Evolutionary conservation across 1,140 invertebrate genomes (phyloP).

Genomic region (Cotesia chilonis): DNA sequence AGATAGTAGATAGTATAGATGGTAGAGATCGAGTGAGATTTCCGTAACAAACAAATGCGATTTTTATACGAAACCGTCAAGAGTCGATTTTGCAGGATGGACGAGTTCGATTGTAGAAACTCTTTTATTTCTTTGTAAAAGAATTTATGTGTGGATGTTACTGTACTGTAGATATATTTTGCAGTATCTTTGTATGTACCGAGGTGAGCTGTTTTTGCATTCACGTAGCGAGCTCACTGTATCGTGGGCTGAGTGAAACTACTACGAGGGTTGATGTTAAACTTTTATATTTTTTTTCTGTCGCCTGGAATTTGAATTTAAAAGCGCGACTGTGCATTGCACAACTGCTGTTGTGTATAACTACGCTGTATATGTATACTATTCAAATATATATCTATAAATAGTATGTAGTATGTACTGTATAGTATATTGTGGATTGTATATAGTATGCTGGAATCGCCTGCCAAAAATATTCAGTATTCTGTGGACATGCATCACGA

Average conservation of each 20-base stretch:
- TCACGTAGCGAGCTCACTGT: no score
- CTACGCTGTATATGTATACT: no score
- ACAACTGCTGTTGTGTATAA: no score
- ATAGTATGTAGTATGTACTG: no score
- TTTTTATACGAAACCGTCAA: slow-evolving; percentile 25
- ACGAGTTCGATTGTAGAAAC: slow-evolving; percentile 30
- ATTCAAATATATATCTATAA: no score
- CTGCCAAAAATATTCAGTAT: slow-evolving; percentile 31
- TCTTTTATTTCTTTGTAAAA: slow-evolving; percentile 28
- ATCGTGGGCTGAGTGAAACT: no score
- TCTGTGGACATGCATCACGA: slow-evolving; percentile 23
- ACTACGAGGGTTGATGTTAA: no score
- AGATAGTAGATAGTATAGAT: no score
- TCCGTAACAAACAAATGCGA: slow-evolving; percentile 29
- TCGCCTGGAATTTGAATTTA: slow-evolving; percentile 28
- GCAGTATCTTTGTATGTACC: not conserved
- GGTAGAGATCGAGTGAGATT: slow-evolving; percentile 14
- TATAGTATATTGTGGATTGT: no score
- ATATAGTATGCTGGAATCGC: slow-evolving; percentile 13
- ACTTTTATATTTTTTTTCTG: slow-evolving; percentile 7
- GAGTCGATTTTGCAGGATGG: slow-evolving; percentile 29
- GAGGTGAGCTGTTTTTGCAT: not conserved
- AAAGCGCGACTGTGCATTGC: slow-evolving; percentile 24
- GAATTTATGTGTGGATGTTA: slow-evolving; percentile 27
- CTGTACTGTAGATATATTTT: not conserved